Base-by-base conservation (phyloP, 2,888 invertebrate genomes). In the Lycia hirtaria region DNA sequence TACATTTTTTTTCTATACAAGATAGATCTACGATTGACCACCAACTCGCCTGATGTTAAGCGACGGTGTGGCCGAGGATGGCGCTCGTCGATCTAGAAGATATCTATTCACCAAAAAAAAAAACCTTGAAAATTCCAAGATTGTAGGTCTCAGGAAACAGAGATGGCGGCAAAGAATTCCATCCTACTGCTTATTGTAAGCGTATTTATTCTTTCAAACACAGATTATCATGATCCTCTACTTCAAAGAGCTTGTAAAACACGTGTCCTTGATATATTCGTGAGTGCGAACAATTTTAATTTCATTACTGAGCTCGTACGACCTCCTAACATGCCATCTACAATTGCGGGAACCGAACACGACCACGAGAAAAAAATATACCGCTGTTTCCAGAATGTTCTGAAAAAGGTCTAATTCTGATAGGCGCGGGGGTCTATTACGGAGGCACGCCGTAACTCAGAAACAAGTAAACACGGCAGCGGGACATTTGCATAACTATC, bases 401-500 rank as follows among this genome's bases (percentile, higher is more conserved):
- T 76, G 72, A 75, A 83, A 85, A 84, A 85, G 77, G 78, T 81
- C 78, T 80, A 82, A 83, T 82, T 85, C 79, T 80, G 83, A 84
- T 86, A 86, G 85, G 82, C 83, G 75, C 80, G 71, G 72, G 76
- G 82, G 77, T 84, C 83, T 86, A 87, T 86, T 87, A 85, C 85
- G 72, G 77, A 80, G 80, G 81, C 84, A 83, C 84, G 82, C 81
- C 86, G 88, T 88, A 88, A 88, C 87, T 90, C 88, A 87, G 87
- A 82, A 85, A 82, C 88, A 84, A 86, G 88, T 84, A 89, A 91
- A 91, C 89, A 89, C 88, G 85, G 85, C 85, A 83, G 77, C 77
- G 78, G 74, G 73, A 74, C 80, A 90, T 92, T 92, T 84, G 89
- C 90, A 92, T 92, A 80, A 78, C 88, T 91, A 92, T 92, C 91